phyloP scores from a whole-genome alignment of 2,797 vertebrate species.

The Eutrigla gurnardus region DNA sequence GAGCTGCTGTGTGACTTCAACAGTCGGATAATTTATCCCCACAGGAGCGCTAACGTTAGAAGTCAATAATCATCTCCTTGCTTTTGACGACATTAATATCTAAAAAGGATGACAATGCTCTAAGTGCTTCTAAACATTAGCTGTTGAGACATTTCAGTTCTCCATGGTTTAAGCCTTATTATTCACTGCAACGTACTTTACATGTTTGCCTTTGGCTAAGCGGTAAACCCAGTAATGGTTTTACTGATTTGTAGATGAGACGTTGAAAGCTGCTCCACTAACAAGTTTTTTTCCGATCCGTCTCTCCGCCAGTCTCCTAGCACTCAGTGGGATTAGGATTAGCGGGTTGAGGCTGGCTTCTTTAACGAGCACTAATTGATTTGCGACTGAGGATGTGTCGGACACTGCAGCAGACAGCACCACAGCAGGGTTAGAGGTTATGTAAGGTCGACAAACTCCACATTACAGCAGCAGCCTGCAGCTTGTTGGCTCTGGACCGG shows the following conservation, averaged over 20 bases:
- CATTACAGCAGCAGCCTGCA: background rate
- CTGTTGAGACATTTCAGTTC: background rate
- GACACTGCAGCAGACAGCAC: constrained; percentile 30
- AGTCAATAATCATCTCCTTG: too few relatives aligned
- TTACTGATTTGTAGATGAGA: background rate
- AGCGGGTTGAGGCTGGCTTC: constrained; percentile 44
- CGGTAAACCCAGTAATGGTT: background rate
- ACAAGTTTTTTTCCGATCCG: background rate
- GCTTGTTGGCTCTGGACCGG: background rate
- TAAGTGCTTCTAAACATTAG: too few relatives aligned
- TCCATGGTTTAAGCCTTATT: background rate
- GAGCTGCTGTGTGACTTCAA: too few relatives aligned
- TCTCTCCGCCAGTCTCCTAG: constrained; percentile 8
- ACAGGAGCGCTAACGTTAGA: too few relatives aligned
- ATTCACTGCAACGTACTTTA: background rate
- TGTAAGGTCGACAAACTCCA: background rate
- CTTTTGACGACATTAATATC: too few relatives aligned
- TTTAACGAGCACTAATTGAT: constrained; percentile 83
- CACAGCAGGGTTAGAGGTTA: constrained; percentile 13
- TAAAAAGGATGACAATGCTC: too few relatives aligned
- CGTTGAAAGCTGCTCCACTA: background rate
- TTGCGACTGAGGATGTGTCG: constrained; percentile 50
- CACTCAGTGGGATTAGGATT: constrained; percentile 76
- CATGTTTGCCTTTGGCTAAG: background rate
- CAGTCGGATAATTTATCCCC: too few relatives aligned